Conservation (phyloP, 2,888 invertebrate species). For the Furcula furcula region DNA sequence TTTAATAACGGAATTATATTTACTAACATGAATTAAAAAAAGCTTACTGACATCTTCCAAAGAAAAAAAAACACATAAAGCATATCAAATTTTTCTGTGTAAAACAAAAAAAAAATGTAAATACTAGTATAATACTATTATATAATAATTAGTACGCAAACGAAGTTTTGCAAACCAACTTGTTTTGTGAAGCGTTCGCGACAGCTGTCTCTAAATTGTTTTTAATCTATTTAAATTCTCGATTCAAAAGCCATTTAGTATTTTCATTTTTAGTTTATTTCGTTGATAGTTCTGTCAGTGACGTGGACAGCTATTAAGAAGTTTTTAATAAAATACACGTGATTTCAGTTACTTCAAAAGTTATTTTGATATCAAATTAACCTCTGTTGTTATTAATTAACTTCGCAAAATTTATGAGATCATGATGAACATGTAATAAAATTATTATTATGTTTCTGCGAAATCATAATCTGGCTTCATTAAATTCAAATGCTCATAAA, state of each 20-base stretch:
- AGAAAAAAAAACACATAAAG: slow-evolving; percentile 54
- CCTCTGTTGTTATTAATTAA: too few species aligned
- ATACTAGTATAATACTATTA: slow-evolving; percentile 17
- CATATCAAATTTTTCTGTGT: slow-evolving; percentile 63
- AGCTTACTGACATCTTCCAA: slow-evolving; percentile 16
- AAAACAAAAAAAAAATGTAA: slow-evolving; percentile 29
- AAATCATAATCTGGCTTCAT: too few species aligned
- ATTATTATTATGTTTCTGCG: too few species aligned
- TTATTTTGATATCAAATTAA: too few species aligned
- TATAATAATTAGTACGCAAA: slow-evolving; percentile 14
- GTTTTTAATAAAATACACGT: not conserved
- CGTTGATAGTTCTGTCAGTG: slow-evolving; percentile 6
- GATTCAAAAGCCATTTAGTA: not conserved
- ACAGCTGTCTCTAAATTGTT: slow-evolving; percentile 12
- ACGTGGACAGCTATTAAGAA: not conserved
- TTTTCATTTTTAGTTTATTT: slow-evolving; percentile 6
- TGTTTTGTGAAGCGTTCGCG: slow-evolving; percentile 7
- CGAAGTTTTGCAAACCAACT: slow-evolving; percentile 11
- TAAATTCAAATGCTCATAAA: too few species aligned
- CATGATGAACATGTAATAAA: too few species aligned
- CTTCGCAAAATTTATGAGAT: too few species aligned
- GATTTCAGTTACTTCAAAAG: too few species aligned
- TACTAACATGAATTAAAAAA: not conserved
- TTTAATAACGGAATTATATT: too few species aligned
- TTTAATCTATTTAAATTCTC: slow-evolving; percentile 12